phyloP scores from a whole-genome alignment of 1,140 invertebrate species.

The Halictus rubicundus region DNA sequence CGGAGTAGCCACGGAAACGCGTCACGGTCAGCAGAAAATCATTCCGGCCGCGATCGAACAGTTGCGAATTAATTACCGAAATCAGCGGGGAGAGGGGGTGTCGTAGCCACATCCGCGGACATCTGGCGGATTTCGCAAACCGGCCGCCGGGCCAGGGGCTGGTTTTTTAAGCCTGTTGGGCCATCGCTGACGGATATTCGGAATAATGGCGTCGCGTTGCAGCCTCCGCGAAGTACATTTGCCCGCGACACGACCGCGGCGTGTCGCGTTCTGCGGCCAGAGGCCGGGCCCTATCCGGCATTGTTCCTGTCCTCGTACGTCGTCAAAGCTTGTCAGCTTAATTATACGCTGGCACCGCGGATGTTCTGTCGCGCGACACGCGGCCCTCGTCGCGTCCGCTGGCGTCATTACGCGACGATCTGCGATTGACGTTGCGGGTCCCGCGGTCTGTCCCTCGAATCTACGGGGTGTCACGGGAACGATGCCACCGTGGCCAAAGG shows the following conservation, averaged over 20 bases:
- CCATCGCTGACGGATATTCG: conserved; percentile 48
- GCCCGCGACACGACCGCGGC: conserved; percentile 45
- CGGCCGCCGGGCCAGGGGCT: neutral
- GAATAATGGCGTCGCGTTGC: conserved; percentile 47
- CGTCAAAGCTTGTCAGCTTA: conserved; percentile 68
- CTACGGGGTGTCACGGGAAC: too few species aligned
- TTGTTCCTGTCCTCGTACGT: conserved; percentile 63
- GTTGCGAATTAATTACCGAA: neutral
- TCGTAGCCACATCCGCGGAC: neutral
- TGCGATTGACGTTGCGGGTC: conserved; percentile 52
- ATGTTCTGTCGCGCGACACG: conserved; percentile 47
- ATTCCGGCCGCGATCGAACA: neutral
- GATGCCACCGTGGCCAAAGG: too few species aligned
- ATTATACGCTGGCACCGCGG: conserved; percentile 56
- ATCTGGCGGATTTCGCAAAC: neutral
- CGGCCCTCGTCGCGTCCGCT: conserved; percentile 22
- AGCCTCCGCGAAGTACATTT: conserved; percentile 43
- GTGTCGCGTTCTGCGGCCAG: conserved; percentile 43
- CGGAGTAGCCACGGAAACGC: too few species aligned
- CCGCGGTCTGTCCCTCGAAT: too few species aligned
- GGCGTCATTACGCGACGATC: conserved; percentile 41
- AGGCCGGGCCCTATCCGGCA: conserved; percentile 27
- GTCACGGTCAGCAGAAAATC: too few species aligned
- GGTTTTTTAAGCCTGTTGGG: conserved; percentile 32
- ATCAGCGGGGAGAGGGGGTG: neutral